Evolutionary conservation across 1,140 invertebrate genomes (phyloP).

Genomic region (Euglossa dilemma): DNA sequence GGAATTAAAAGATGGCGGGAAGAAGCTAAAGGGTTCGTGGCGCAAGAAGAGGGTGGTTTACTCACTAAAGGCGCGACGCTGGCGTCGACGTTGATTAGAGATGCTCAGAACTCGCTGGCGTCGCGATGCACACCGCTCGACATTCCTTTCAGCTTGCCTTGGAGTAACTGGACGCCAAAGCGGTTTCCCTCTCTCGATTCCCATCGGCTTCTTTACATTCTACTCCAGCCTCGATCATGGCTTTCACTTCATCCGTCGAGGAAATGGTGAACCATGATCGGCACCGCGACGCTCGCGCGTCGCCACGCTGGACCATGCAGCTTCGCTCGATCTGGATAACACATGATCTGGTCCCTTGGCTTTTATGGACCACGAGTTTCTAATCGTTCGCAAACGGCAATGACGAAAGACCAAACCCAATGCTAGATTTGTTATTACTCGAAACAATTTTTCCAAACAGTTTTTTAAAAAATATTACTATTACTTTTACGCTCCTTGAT

Average conservation of each 20-base stretch:
- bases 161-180: constrained; percentile 78
- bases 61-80: constrained; percentile 38
- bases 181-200: constrained; percentile 73
- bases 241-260: constrained; percentile 76
- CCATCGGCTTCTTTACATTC: constrained; percentile 78
- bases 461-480: neutral
- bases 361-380: neutral
- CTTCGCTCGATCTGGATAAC: neutral
- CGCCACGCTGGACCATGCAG: neutral
- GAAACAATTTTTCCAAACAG: too few species aligned
- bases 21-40: neutral
- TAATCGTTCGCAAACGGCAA: neutral
- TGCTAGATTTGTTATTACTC: too few species aligned
- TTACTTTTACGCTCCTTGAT: neutral
- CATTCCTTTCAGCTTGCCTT: constrained; percentile 79
- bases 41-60: neutral
- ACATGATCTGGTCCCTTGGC: neutral
- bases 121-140: constrained; percentile 73
- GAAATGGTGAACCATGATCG: constrained; percentile 45
- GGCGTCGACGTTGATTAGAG: constrained; percentile 32
- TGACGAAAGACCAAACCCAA: too few species aligned
- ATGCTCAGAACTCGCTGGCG: constrained; percentile 57
- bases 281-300: constrained; percentile 1
- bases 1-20: neutral
- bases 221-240: constrained; percentile 75